Evolutionary conservation across 2,797 vertebrate genomes (phyloP), one percentile per base, ranked within the genome.

Genomic region (Acrossocheilus fasciatus): DNA sequence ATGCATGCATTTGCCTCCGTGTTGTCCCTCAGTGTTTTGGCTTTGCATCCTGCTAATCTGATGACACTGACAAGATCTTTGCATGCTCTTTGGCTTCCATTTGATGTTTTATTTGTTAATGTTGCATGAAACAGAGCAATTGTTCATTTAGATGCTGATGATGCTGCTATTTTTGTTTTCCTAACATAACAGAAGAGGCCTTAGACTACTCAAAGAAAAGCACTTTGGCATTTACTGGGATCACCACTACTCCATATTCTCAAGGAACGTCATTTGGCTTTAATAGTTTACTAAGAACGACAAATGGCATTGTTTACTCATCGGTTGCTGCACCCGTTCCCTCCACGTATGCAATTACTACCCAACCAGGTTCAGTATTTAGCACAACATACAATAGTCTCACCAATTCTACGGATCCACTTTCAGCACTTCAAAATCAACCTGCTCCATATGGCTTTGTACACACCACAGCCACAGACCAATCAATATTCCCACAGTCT

Each of bases 151-250:
- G 92, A 50, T 80, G 10, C 84, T 86, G 20, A 86, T 62, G 20
- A n/a, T 85, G 47, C 45, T 85, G 68, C 69, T 73, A 18, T 73
- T 86, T 92, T 68, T 94, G 89, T 93, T 91, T 84, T 95, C 94
- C 95, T 96, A 90, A 96, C 95, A 92, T 97, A 97, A 95, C 98
- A 99, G 98, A 98, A 97, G 96, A 97, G 95, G 96, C 97, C 94
- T 95, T 98, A 96, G 97, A 99, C 96, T 99, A 97, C 94, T 98
- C 97, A 95, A 97, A 96, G 96, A 99, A 97, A 97, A 96, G 95
- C 87, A 92, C 95, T 94, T 95, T 96, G 95, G 77, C 92, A 88
- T 96, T 97, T 92, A 92, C 95, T 91, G 95, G 95, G 74, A 96
- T 96, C 93, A 96, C 95, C 92, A 94, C 95, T 89, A 93, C 96